Conservation (phyloP, 2,797 vertebrate genomes). For the Coregonus sp. region DNA sequence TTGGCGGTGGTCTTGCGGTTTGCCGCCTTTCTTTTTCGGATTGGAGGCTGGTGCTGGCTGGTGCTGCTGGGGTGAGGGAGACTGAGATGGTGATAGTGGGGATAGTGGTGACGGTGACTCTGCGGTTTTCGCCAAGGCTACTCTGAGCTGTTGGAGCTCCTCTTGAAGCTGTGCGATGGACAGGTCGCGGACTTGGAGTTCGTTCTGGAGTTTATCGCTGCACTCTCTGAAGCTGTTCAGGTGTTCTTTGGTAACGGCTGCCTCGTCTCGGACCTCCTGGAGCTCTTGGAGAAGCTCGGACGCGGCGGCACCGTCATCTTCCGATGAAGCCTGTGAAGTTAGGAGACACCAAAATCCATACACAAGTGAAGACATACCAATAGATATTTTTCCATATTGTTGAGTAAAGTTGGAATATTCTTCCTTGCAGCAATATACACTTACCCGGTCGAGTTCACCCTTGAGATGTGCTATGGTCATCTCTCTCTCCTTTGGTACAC, state of each 20-base stretch:
- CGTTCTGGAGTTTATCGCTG: slow-evolving; percentile 79
- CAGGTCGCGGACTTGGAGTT: slow-evolving; percentile 76
- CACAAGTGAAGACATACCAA: neutral
- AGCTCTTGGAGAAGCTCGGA: slow-evolving; percentile 70
- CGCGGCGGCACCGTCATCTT: slow-evolving; percentile 36
- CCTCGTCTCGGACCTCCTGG: slow-evolving; percentile 65
- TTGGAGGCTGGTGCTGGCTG: slow-evolving; percentile 52
- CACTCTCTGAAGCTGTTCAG: slow-evolving; percentile 77
- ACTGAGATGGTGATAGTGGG: slow-evolving; percentile 6
- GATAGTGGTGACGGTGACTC: slow-evolving; percentile 54
- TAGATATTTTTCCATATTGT: neutral
- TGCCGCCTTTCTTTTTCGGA: slow-evolving; percentile 73
- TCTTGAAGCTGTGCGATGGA: slow-evolving; percentile 75
- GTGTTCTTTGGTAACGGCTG: slow-evolving; percentile 78
- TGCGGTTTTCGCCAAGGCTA: slow-evolving; percentile 69
- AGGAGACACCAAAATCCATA: neutral
- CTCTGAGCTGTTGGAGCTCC: slow-evolving; percentile 74
- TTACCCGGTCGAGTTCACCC: slow-evolving; percentile 72
- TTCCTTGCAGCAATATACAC: slow-evolving; percentile 12
- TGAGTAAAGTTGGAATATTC: neutral
- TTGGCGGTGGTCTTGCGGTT: slow-evolving; percentile 49
- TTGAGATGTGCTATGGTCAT: slow-evolving; percentile 75
- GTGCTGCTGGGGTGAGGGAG: slow-evolving; percentile 41
- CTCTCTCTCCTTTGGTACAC: slow-evolving; percentile 81
- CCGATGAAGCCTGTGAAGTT: slow-evolving; percentile 57